Percentiles rank a stretch among this genome's conserved stretches.
These are phyloP conservation scores for Monoplex corrugatus DNA, from an alignment of 2,888 invertebrate species.

Conservation along the genomic window DNA sequence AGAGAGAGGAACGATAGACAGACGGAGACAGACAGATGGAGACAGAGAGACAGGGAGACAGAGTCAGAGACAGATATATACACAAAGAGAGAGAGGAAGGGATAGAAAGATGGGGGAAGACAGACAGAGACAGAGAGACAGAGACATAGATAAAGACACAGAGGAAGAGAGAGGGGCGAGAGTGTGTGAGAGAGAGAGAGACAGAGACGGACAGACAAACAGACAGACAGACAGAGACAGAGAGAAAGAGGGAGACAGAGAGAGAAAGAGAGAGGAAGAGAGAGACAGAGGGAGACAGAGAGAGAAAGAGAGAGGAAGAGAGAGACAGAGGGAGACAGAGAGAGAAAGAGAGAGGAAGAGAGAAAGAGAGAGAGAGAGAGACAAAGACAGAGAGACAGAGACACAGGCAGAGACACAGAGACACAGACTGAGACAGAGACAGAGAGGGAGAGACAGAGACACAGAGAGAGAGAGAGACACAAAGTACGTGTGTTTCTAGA, in stretches of 20 bases:
- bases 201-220: no score
- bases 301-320: not conserved
- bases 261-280: not conserved
- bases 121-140: no score
- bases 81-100: no score
- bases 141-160: no score
- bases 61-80: no score
- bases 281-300: not conserved
- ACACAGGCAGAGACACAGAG: not conserved
- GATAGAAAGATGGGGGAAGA: no score
- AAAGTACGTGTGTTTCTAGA: no score
- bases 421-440: not conserved
- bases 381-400: not conserved
- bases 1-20: no score
- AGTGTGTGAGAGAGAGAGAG: not conserved
- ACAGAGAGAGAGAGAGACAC: conserved; percentile 1
- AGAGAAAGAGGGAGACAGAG: not conserved
- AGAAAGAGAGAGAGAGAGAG: not conserved
- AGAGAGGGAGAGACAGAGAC: not conserved
- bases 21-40: no score
- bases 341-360: not conserved
- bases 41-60: no score
- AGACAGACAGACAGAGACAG: not conserved
- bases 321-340: not conserved
- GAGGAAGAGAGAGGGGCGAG: not conserved